phyloP scores from a whole-genome alignment of 1,140 invertebrate species.

The Cotesia vestalis region DNA sequence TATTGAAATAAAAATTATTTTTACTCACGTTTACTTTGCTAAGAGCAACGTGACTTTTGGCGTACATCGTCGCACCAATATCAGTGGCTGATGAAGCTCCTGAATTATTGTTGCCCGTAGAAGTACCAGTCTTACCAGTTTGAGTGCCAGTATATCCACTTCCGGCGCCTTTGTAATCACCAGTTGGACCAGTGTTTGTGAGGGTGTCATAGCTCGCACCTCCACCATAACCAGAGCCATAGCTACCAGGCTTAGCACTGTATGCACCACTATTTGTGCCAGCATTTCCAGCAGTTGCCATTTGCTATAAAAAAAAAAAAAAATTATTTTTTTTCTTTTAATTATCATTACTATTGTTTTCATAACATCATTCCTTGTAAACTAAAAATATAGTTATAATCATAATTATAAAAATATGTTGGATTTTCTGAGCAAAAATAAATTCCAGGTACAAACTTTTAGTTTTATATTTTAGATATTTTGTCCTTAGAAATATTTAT shows the following conservation, averaged over 20 bases:
- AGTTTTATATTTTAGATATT: too few relatives aligned
- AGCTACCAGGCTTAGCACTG: conserved; percentile 71
- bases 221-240: conserved; percentile 72
- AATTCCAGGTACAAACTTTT: too few relatives aligned
- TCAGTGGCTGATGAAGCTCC: conserved; percentile 71
- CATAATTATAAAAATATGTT: too few relatives aligned
- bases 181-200: conserved; percentile 66
- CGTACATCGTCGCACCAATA: conserved; percentile 75
- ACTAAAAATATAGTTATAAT: too few relatives aligned
- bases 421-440: too few relatives aligned
- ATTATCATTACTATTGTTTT: conserved; percentile 15
- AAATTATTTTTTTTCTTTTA: conserved; percentile 8
- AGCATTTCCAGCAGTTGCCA: conserved; percentile 72
- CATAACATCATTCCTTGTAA: neutral
- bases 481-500: too few relatives aligned
- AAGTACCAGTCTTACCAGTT: conserved; percentile 63
- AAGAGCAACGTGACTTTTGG: conserved; percentile 77
- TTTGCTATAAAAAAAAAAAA: conserved; percentile 65
- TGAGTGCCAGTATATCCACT: conserved; percentile 62
- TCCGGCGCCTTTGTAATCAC: conserved; percentile 60
- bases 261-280: conserved; percentile 72
- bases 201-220: conserved; percentile 74
- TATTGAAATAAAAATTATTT: conserved; percentile 10
- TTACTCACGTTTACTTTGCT: conserved; percentile 77
- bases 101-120: conserved; percentile 63